phyloP scores from a whole-genome alignment of 2,113 vertebrate species.

The Mohoua ochrocephala region DNA sequence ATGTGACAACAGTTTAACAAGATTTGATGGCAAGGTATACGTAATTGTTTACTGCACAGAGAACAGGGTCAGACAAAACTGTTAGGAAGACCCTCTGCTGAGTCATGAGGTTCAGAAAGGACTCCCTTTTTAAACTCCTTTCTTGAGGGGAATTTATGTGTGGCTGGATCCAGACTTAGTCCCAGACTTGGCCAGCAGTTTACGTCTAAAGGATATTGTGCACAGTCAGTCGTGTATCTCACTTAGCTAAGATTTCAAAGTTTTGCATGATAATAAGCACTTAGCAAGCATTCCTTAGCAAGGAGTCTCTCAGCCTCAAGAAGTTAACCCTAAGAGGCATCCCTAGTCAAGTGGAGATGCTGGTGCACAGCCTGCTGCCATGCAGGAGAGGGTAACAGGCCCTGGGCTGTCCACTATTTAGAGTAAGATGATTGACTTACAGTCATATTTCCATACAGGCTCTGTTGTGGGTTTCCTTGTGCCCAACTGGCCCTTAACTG shows the following conservation, averaged over 20 bases:
- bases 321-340: background rate
- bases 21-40: background rate
- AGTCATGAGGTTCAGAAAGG: background rate
- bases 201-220: background rate
- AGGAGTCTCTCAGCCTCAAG: background rate
- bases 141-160: background rate
- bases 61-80: background rate
- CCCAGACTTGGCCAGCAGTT: background rate
- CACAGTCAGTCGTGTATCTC: background rate
- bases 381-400: background rate
- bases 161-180: background rate
- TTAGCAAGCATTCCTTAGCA: background rate
- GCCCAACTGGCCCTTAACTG: background rate
- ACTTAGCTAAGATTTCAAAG: background rate
- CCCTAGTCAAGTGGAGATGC: background rate
- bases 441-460: background rate
- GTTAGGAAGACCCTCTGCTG: background rate
- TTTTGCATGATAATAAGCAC: background rate
- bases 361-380: background rate
- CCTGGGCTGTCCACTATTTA: background rate
- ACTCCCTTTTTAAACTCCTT: background rate
- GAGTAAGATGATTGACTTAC: background rate
- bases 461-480: background rate
- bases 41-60: background rate
- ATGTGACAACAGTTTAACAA: background rate